Evolutionary conservation across 2,888 invertebrate species (phyloP), one percentile per base, ranked within the genome.

Genomic region (Eumacrocentrus americanus): DNA sequence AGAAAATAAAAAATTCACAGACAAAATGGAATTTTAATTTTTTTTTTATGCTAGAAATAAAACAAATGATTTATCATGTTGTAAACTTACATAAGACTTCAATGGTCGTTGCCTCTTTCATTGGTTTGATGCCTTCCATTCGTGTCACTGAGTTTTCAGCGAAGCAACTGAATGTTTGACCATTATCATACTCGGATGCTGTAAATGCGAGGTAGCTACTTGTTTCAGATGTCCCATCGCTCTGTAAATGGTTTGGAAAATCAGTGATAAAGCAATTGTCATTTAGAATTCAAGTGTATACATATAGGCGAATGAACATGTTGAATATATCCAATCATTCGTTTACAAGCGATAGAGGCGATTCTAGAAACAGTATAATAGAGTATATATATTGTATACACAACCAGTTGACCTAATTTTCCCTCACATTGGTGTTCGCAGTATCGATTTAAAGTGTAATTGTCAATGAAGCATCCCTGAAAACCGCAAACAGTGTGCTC

Each of bases 11-110:
- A n/a, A n/a, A n/a, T n/a, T n/a, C n/a, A n/a, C n/a, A n/a, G n/a
- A n/a, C n/a, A n/a, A n/a, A n/a, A n/a, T n/a, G n/a, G n/a, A 40
- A 25, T 20, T n/a, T 18, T 29, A 11, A 38, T 23, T 12, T 25
- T 22, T 40, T 3, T 20, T 38, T 25, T 14, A 35, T 38, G 6
- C 14, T 40, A 22, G 5, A 14, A n/a, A 0, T 25, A 16, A 11
- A 34, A n/a, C 6, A 44, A 40, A 20, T 51, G 22, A 44, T 20
- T 5, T 12, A n/a, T n/a, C n/a, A n/a, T n/a, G n/a, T n/a, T n/a
- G 37, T 14, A n/a, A 29, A 88, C 94, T 90, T 87, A 95, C 95
- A 95, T 82, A 91, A 86, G 62, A 95, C 92, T 82, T 93, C 91
- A 62, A 95, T 83, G 44, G 87, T 87, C 40, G 88, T 83, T 6